Base-by-base conservation (phyloP, 2,888 invertebrate species). In the Phortica magna region DNA sequence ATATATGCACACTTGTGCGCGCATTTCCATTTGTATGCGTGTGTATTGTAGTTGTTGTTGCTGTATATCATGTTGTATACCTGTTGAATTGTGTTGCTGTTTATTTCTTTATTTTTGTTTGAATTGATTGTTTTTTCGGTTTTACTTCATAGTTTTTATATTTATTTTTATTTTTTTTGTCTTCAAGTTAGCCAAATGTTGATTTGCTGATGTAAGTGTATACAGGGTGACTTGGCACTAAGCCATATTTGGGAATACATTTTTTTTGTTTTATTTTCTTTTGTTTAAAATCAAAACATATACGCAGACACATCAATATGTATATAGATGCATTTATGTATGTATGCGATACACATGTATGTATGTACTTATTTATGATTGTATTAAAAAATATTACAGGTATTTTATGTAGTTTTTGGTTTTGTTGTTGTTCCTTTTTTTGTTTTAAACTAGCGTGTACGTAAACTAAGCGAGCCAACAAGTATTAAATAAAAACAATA, bases 61-160 rank as follows among this genome's bases (percentile, higher is more conserved):
- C 80, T 80, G 79, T 82, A n/a, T n/a, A n/a, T 77, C 75, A 73
- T 78, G 80, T 61, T 61, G 61, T 61, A 61, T 61, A 61, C 61
- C 61, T 61, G 61, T 61, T 61, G 61, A 61, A 61, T 31, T 31
- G 14, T 65, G 31, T 65, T 65, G 65, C 41, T 65, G n/a, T 4
- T 31, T 31, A 31, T 31, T 31, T 31, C n/a, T 68, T 48, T 48
- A n/a, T n/a, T 22, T 22, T 55, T 14, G 53, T 71, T 71, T 55
- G 17, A 12, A 7, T 71, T 71, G 48, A 71, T 71, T 55, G 70
- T 55, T 71, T 71, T 61, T 59, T 59, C n/a, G n/a, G 10, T 17
- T 59, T 59, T 48, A 48, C 2, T 48, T 48, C 7, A 14, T 12
- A 14, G 0, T 6, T 48, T 48, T 9, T 9, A 10, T 43, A 10